Percentiles rank a stretch among this genome's conserved stretches.
Evolutionary conservation across 2,888 invertebrate species (phyloP).

Genomic region (Xanthia icteritia): DNA sequence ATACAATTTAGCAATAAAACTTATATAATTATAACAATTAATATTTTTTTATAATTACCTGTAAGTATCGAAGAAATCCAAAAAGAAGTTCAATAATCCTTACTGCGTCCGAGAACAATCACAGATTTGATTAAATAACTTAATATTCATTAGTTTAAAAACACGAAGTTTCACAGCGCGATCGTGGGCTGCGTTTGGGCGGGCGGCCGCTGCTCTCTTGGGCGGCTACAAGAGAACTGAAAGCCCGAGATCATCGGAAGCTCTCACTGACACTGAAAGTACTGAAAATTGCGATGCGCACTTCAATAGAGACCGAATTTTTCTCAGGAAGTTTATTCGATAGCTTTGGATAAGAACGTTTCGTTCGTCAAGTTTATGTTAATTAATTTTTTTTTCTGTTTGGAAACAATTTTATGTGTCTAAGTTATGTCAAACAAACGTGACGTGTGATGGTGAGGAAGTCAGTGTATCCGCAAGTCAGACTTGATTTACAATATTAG

Average conservation of each 20-base stretch:
- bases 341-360: background rate
- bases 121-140: conserved; percentile 1
- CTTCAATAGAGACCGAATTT: conserved; percentile 14
- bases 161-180: conserved; percentile 43
- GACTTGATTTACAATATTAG: background rate
- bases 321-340: conserved; percentile 18
- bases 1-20: background rate
- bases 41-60: conserved; percentile 27
- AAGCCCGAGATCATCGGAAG: conserved; percentile 39
- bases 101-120: conserved; percentile 16
- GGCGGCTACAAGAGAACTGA: conserved; percentile 71
- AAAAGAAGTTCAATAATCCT: background rate
- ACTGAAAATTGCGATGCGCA: conserved; percentile 32
- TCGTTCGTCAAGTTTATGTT: conserved; percentile 1
- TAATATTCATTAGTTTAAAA: conserved; percentile 2
- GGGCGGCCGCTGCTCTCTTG: conserved; percentile 66
- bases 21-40: background rate
- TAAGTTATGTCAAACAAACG: background rate
- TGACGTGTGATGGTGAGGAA: background rate
- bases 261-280: conserved; percentile 31
- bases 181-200: conserved; percentile 43
- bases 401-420: background rate
- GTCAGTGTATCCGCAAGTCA: background rate
- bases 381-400: conserved; percentile 3
- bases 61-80: background rate